Base-by-base conservation (phyloP, 2,113 vertebrate genomes). In the Indri indri region DNA sequence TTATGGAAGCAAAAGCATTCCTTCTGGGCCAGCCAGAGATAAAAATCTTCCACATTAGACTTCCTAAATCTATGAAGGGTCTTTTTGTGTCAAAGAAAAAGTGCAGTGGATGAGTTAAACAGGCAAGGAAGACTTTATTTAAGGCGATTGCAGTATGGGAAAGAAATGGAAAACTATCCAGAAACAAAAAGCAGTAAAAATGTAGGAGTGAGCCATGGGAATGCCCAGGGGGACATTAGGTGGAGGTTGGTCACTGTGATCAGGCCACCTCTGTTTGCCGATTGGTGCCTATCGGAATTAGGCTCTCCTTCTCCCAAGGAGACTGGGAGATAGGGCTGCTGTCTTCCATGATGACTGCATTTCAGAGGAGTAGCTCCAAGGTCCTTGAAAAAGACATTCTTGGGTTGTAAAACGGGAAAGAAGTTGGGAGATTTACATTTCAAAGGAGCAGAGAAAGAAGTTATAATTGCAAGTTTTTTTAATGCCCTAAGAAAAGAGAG, bases 221-320 rank as follows among this genome's bases (percentile, higher is more conserved):
- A 8, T 1, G 22, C 54, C 6, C 45, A 4, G 74, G 12, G 32
- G 40, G 6, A 37, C 12, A 1, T 18, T 1, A 5, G 50, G 16
- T 18, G 10, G 13, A 34, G 30, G 4, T 13, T 25, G 2, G 10
- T 5, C 37, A 3, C 6, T 8, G 3, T 14, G 1, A 17, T 27
- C 8, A 22, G 1, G 2, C 8, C 20, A n/a, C 7, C 47, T 59
- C 12, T 25, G 17, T 13, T 34, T 61, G 34, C 37, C 47, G 6
- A 2, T 8, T 14, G 23, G 30, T 45, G 32, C 63, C n/a, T 20
- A n/a, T 5, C 20, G 10, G 16, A 13, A 9, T 34, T n/a, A 7
- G 8, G 12, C 5, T 32, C 2, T 23, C 50, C 30, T 34, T 30
- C 22, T 59, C 11, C 70, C 8, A 27, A 34, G 40, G 47, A 61